Evolutionary conservation across 2,113 vertebrate genomes (phyloP), one percentile per base, ranked within the genome.

Genomic region (Phaethon lepturus): DNA sequence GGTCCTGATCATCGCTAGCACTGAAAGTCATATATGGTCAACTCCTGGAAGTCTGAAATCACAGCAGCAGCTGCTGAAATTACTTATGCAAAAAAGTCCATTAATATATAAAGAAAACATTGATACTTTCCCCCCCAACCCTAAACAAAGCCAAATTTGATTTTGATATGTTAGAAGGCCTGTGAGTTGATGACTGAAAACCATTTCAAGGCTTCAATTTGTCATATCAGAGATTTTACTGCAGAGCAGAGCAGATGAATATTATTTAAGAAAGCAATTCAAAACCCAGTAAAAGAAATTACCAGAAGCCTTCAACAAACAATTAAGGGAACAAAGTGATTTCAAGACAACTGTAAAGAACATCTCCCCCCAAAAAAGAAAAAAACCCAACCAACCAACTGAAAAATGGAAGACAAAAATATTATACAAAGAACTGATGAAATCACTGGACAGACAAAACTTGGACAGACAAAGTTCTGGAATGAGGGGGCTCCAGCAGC

Each of bases 401-500:
- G n/a, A 56, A 60, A 79, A 6, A 14, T 4, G 63, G 8, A 35
- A 35, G 7, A n/a, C 6, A 79, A 84, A 53, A 67, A 38, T 50
- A 49, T 53, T 63, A 35, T 60, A 62, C 10, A 81, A 38, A 71
- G 3, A 4, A 71, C 15, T 42, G 5, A 50, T 59, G 49, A 63
- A 91, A 60, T 52, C 20, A 42, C 2, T 62, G 13, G 20, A 42
- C 56, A 86, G 17, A 56, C 11, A 92, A 26, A 50, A 35, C 6
- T 59, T 74, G 22, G 9, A 64, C 3, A 75, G 29, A 52, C 11
- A 22, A 10, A 42, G 4, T 92, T 88, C 38, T 47, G 24, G 14
- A 63, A 78, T 6, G 4, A 71, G 5, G 1, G 1, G 5, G 3
- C 3, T 78, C 18, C 7, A 18, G 19, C 13, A 79, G 14, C 3